Base-by-base conservation (phyloP, 2,113 vertebrate genomes). In the Peromyscus maniculatus region DNA sequence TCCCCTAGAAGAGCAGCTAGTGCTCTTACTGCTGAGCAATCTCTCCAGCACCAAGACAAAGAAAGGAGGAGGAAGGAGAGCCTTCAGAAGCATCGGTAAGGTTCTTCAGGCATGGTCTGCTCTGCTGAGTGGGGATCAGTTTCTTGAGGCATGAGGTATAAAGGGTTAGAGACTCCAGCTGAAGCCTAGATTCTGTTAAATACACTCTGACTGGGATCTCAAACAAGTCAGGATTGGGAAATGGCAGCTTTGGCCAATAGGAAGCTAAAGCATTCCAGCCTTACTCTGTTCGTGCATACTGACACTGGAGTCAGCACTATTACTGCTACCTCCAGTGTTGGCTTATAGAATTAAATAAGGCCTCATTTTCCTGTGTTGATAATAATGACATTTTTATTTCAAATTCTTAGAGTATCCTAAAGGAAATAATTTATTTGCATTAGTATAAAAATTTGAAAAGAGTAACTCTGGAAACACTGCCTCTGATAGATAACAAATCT, bases 291-390 rank as follows among this genome's bases (percentile, higher is more conserved):
- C 31, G 4, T 89, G 33, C 22, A 9, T 33, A 64, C n/a, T 87
- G 69, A 79, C 93, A 36, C 6, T 71, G 75, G 83, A 31, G 10
- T 62, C n/a, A 87, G 26, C 24, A 62, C 55, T 69, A 66, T 69
- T 87, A 43, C 67, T 69, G 6, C 52, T 87, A 43, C 55, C 46
- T 78, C 8, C n/a, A 87, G 67, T 74, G 7, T 96, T 92, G 96
- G 80, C 87, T 91, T 91, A 52, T 36, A 93, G 19, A 91, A 93
- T 62, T 91, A 91, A 83, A 36, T 75, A 62, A 78, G 62, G 71
- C 59, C 39, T 92, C 24, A 75, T 94, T 95, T 96, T 92, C 80
- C 49, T 90, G 16, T 86, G 31, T 93, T 94, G 66, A 84, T 17
- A 80, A 21, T 75, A 36, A 57, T 87, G 39, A 16, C 71, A 83